A percentile compares a stretch with the other conserved stretches of the same genome.
These are phyloP conservation scores for Albula goreensis DNA, from an alignment of 2,113 vertebrate genomes.

Conservation along the genomic window DNA sequence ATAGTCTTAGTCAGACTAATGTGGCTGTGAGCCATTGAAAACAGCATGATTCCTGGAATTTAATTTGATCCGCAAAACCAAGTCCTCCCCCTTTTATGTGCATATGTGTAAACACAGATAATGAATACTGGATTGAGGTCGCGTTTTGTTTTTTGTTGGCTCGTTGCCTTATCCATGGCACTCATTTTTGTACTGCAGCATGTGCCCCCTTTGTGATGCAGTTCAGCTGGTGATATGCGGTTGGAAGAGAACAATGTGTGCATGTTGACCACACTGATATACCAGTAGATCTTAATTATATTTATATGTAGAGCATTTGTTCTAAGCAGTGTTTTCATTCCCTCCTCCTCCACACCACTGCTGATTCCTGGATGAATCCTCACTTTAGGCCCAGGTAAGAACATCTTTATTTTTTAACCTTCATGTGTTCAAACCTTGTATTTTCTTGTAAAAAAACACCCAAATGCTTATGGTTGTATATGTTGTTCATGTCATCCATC, in stretches of 20 bases:
- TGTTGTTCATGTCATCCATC: background rate
- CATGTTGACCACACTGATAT: background rate
- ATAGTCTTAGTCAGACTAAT: background rate
- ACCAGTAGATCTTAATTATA: background rate
- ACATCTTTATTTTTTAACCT: slow-evolving; percentile 19
- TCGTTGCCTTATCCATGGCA: background rate
- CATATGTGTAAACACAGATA: background rate
- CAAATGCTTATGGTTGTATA: background rate
- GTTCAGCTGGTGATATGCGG: too few species aligned
- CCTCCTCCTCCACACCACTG: slow-evolving; percentile 34
- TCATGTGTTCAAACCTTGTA: background rate
- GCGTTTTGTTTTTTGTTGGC: background rate
- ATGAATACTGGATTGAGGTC: background rate
- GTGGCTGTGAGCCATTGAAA: background rate
- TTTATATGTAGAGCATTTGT: slow-evolving; percentile 36
- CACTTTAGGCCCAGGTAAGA: slow-evolving; percentile 74
- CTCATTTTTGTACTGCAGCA: too few species aligned
- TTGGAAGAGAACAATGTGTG: background rate
- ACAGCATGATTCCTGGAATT: background rate
- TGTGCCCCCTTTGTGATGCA: too few species aligned
- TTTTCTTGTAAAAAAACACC: too few species aligned
- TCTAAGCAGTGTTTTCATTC: slow-evolving; percentile 47
- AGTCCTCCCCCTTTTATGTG: too few species aligned
- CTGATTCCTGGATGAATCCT: slow-evolving; percentile 47
- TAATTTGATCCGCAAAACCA: background rate